Percentiles rank a stretch among this genome's conserved stretches.
Conservation (phyloP, 2,113 vertebrate species). For the Uria aalge region DNA sequence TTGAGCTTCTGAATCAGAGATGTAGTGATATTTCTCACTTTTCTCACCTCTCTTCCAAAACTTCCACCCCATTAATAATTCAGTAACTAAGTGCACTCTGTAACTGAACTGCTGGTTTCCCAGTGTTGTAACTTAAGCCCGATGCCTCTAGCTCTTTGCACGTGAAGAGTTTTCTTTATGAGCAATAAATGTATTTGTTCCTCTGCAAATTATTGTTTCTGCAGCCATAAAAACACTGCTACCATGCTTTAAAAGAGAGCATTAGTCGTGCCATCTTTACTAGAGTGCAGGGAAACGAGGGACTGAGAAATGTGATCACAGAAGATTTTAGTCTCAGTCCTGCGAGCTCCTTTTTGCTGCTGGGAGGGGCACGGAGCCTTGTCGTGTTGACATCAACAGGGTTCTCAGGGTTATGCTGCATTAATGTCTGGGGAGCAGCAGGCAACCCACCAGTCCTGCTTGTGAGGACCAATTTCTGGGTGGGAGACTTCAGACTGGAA, state of each 20-base stretch:
- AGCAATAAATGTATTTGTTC: neutral
- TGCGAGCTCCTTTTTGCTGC: neutral
- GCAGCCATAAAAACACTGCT: neutral
- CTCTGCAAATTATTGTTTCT: neutral
- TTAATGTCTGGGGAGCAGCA: neutral
- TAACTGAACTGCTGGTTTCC: neutral
- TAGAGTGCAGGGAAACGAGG: neutral
- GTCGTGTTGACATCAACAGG: neutral
- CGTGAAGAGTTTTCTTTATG: neutral
- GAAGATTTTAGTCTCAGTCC: neutral
- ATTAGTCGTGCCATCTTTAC: neutral
- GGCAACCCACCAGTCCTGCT: neutral
- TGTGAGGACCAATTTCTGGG: neutral
- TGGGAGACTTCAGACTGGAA: neutral
- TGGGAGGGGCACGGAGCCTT: neutral
- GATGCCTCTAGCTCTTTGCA: neutral
- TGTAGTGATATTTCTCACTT: neutral
- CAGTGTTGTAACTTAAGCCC: neutral
- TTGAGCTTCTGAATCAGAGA: neutral
- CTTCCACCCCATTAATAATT: neutral
- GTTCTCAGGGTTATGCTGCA: neutral
- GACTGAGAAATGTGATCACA: neutral
- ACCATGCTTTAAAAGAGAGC: neutral
- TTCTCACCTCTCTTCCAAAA: neutral
- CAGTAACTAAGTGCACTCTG: neutral